These are phyloP conservation scores for Trematocara stigmaticum DNA, from an alignment of 2,113 vertebrate genomes.

Conservation along the genomic window DNA sequence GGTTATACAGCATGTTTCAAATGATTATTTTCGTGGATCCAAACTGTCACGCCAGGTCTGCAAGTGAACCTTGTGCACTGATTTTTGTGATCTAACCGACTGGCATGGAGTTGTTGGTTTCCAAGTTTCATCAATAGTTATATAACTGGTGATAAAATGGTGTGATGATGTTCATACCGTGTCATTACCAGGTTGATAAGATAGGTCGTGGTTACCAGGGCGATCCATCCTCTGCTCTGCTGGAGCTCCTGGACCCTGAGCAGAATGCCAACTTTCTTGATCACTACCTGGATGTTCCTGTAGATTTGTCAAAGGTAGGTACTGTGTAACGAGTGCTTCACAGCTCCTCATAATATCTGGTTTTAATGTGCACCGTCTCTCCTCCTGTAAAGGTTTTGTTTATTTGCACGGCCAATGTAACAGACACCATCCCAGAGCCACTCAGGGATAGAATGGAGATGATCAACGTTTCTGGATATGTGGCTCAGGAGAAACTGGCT, in stretches of 20 bases:
- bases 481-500: conserved; percentile 94
- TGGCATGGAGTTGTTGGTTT: background rate
- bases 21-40: background rate
- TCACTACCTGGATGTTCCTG: conserved; percentile 95
- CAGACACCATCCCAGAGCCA: conserved; percentile 93
- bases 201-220: conserved; percentile 97
- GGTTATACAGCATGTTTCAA: background rate
- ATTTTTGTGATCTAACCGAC: background rate
- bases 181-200: conserved; percentile 87
- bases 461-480: conserved; percentile 95
- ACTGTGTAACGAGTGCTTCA: background rate
- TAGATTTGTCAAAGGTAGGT: conserved; percentile 90
- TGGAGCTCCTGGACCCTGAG: conserved; percentile 93
- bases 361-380: background rate
- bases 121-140: background rate
- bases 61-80: background rate
- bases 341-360: background rate
- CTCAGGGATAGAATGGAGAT: conserved; percentile 97
- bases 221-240: conserved; percentile 90
- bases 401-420: conserved; percentile 95
- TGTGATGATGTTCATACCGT: background rate
- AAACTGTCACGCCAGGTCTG: background rate
- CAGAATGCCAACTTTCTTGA: conserved; percentile 97
- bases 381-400: conserved; percentile 83
- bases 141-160: background rate